Conservation (phyloP, 2,888 invertebrate species). For the Frankliniella intonsa region DNA sequence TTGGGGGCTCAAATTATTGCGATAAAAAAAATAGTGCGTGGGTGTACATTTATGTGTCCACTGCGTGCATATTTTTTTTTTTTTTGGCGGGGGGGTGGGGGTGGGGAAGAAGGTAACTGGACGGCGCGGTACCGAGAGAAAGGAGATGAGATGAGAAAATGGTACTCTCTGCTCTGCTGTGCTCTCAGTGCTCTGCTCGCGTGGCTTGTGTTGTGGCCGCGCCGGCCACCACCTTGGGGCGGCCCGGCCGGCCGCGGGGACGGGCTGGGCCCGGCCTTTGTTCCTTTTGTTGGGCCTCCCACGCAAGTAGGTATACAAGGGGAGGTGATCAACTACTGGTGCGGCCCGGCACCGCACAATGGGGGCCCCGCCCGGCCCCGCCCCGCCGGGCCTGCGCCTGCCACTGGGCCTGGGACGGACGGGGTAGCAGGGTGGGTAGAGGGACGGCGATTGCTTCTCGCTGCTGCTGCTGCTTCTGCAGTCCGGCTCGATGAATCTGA, state of each 20-base stretch:
- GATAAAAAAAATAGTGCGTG: background rate
- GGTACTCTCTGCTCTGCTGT: background rate
- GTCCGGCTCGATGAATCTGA: too few species aligned
- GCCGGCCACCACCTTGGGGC: background rate
- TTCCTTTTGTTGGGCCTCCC: slow-evolving; percentile 21
- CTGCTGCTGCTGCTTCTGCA: too few species aligned
- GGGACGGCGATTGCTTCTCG: too few species aligned
- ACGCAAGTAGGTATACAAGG: slow-evolving; percentile 8
- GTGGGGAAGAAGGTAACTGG: too few species aligned
- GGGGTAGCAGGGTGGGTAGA: too few species aligned
- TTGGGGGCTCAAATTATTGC: background rate
- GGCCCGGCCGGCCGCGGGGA: background rate
- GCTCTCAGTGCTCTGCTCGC: background rate
- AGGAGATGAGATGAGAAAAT: too few species aligned
- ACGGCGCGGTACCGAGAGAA: too few species aligned
- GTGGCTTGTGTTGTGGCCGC: background rate
- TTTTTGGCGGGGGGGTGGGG: too few species aligned
- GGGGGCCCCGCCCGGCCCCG: background rate
- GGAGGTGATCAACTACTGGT: slow-evolving; percentile 11
- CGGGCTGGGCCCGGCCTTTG: background rate
- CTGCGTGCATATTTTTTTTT: too few species aligned
- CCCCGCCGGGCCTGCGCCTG: background rate
- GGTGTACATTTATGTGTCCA: too few species aligned
- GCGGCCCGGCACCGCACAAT: too few species aligned
- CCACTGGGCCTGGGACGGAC: too few species aligned